phyloP scores from a whole-genome alignment of 2,113 vertebrate species.

The Butorides virescens region DNA sequence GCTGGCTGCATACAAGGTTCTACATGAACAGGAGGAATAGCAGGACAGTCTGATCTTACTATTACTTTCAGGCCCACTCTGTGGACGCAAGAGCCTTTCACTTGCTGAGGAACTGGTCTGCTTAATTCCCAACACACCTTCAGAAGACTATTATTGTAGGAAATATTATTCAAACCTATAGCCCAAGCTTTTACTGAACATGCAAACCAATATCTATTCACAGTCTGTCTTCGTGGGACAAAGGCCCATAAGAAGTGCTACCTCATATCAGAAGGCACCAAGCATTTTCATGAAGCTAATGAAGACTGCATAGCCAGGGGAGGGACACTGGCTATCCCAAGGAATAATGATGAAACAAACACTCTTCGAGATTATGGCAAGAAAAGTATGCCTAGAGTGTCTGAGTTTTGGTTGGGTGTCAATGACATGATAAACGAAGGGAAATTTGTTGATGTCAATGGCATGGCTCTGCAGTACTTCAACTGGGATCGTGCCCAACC shows the following conservation, averaged over 20 bases:
- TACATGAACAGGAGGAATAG: not conserved
- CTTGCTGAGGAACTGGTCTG: not conserved
- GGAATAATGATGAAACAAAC: constrained; percentile 82
- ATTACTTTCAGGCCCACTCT: not conserved
- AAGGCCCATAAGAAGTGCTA: constrained; percentile 94
- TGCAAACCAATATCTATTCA: constrained; percentile 54
- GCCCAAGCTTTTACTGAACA: not conserved
- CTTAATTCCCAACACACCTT: not conserved
- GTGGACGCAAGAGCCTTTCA: not conserved
- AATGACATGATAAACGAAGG: constrained; percentile 90
- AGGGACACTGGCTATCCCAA: constrained; percentile 88
- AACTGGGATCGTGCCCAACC: constrained; percentile 93
- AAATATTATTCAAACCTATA: not conserved
- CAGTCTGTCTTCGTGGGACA: constrained; percentile 94
- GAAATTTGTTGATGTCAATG: constrained; percentile 93
- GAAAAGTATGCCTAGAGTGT: constrained; percentile 72
- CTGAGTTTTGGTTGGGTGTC: constrained; percentile 93
- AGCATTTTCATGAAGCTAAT: constrained; percentile 92
- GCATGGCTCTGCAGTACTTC: constrained; percentile 82
- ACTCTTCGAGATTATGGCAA: constrained; percentile 86
- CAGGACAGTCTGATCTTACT: not conserved
- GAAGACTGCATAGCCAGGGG: constrained; percentile 96
- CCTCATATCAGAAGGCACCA: constrained; percentile 82
- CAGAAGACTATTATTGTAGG: not conserved
- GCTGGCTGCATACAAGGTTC: not conserved